Base-by-base conservation (phyloP, 2,888 invertebrate species). In the Idaea dimidiata region DNA sequence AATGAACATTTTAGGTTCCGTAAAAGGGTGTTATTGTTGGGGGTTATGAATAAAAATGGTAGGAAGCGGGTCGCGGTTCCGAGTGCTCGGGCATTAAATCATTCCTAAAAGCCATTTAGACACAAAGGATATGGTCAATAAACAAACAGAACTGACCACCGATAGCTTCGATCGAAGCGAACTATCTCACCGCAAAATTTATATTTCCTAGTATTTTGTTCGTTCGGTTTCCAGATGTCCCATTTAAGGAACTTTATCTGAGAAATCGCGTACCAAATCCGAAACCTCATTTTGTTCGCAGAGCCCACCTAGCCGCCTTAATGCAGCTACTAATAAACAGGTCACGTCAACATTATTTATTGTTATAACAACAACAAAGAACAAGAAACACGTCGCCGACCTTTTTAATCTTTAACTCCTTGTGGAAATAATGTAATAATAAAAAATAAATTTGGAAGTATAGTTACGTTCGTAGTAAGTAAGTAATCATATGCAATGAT, bases 271-370 rank as follows among this genome's bases (percentile, higher is more conserved):
- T 76, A 74, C 68, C 71, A 81, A 81, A 82, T 79, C 82, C 78
- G 72, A 83, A 82, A 78, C 82, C 76, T 83, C 79, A 80, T 82
- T 84, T 77, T 78, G 72, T 77, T 75, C 73, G 76, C 69, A 67
- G 75, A 80, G 75, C 80, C 78, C 78, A 80, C 84, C 79, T 78
- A 76, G 78, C 75, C 78, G 67, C 62, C 77, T 72, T 84, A 89
- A 91, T 87, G 82, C 83, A 83, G 82, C 85, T 67, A 87, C 87
- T 89, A 90, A 89, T 87, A 91, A 86, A 82, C 91, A 68, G 85
- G 89, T 90, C 90, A 89, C 89, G 91, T 89, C 85, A 84, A 76
- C 79, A 78, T 89, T 89, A 89, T 90, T 90, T 90, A 89, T 90
- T 87, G 86, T 87, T 88, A 85, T 86, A 79, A 87, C 82, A 84